These are phyloP conservation scores for Genyomyrus donnyi DNA, from an alignment of 2,113 vertebrate species.

Conservation along the genomic window DNA sequence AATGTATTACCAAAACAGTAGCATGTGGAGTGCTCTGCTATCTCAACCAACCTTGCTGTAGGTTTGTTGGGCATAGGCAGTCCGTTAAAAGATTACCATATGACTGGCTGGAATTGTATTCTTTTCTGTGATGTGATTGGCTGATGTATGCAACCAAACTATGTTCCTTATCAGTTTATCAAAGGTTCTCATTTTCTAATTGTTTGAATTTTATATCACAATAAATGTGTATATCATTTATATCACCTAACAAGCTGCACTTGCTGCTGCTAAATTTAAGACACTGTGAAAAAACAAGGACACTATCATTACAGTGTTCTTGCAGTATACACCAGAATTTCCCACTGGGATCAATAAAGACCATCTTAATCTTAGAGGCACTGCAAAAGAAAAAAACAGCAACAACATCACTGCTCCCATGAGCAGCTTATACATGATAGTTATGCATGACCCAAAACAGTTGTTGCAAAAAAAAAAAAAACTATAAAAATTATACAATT, in stretches of 20 bases:
- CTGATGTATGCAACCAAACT: not conserved
- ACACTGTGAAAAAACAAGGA: not conserved
- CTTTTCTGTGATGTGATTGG: not conserved
- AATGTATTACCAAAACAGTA: not conserved
- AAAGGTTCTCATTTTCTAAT: not conserved
- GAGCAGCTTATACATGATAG: not conserved
- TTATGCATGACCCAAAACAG: too few relatives aligned
- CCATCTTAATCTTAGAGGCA: not conserved
- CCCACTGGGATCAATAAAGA: not conserved
- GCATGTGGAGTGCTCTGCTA: not conserved
- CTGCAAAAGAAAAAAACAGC: not conserved
- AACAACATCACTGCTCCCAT: not conserved
- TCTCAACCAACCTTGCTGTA: not conserved
- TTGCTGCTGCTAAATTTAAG: not conserved
- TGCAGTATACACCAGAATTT: not conserved
- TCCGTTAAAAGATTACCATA: not conserved
- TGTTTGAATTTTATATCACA: not conserved
- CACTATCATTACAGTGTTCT: not conserved
- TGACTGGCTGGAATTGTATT: not conserved
- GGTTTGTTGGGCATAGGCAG: not conserved
- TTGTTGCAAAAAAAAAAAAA: too few relatives aligned
- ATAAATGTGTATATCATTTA: not conserved
- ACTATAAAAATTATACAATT: too few relatives aligned
- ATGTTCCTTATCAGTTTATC: not conserved
- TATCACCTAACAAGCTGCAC: not conserved